Evolutionary conservation across 2,888 invertebrate species (phyloP), one percentile per base, ranked within the genome.

Genomic region (Anodontia alba): DNA sequence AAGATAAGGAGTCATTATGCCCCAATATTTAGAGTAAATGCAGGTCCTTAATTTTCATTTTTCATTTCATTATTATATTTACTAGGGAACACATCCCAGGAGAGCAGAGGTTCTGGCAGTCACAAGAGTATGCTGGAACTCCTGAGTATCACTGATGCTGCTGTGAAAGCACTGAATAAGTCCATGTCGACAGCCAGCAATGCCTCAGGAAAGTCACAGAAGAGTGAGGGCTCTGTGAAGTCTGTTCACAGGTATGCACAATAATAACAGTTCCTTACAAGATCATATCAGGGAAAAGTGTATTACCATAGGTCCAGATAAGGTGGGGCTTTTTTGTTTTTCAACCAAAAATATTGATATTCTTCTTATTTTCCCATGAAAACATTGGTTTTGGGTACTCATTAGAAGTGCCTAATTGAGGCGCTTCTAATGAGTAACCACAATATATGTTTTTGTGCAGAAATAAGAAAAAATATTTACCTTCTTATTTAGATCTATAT

Each of bases 141-240:
- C 46, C 74, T 92, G 42, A 89, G 88, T 15, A 89, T 91, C 2
- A 91, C 92, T 29, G 89, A 89, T 80, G 90, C 90, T 77, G 92
- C 90, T 51, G 91, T 91, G 8, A 90, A 89, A 73, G 90, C 91
- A 12, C 72, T 92, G 57, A 87, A 89, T 75, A 92, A 86, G 76
- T 88, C 90, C 5, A 77, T 75, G 36, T 86, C 85, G 8, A 57
- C 79, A 36, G 73, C 78, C 26, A 86, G 83, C 75, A 78, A 81
- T 5, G 81, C 77, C 7, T 83, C 84, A 5, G 73, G 76, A 42
- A 80, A 77, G 71, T 85, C 80, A 7, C 69, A 73, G 15, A 38
- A 29, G n/a, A 73, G 46, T 38, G 57, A 75, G 12, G n/a, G 23
- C 2, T 43, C 57, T 36, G 62, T 62, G 8, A 31, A 33, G 62